Evolutionary conservation across 2,797 vertebrate species (phyloP).

Genomic region (Crocodylus rhombifer): DNA sequence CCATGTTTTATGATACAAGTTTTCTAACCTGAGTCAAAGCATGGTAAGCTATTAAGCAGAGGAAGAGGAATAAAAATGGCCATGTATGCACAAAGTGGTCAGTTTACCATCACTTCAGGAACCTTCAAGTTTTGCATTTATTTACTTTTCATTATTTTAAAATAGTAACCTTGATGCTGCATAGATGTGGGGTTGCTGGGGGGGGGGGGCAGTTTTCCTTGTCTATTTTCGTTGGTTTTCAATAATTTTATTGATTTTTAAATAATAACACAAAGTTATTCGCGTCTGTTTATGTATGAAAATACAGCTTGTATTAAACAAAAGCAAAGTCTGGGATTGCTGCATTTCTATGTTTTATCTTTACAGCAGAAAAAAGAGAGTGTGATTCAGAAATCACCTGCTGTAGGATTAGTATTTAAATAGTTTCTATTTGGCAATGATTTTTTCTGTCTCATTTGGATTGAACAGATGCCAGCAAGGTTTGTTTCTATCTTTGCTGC

Average conservation of each 20-base stretch:
- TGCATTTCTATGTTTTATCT: background rate
- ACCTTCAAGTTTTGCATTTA: background rate
- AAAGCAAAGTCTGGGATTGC: background rate
- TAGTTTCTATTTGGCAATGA: background rate
- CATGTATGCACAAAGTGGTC: background rate
- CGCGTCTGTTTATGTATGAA: background rate
- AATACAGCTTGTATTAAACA: background rate
- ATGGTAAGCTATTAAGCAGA: background rate
- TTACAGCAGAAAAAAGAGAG: background rate
- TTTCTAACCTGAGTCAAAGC: background rate
- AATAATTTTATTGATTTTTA: background rate
- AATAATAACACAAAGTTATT: background rate
- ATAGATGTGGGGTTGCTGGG: background rate
- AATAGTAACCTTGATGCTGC: background rate
- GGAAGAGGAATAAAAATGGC: background rate
- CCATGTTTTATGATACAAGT: background rate
- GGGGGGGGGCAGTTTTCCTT: background rate
- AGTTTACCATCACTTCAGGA: background rate
- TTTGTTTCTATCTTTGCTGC: background rate
- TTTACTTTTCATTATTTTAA: background rate
- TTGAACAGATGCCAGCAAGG: background rate
- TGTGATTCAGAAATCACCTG: conserved; percentile 38
- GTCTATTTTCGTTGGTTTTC: background rate
- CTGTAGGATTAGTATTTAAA: conserved; percentile 49
- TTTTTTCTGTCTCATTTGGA: background rate